Percentiles rank a stretch among this genome's conserved stretches.
phyloP scores from a whole-genome alignment of 1,140 invertebrate species.

The Triops longicaudatus region DNA sequence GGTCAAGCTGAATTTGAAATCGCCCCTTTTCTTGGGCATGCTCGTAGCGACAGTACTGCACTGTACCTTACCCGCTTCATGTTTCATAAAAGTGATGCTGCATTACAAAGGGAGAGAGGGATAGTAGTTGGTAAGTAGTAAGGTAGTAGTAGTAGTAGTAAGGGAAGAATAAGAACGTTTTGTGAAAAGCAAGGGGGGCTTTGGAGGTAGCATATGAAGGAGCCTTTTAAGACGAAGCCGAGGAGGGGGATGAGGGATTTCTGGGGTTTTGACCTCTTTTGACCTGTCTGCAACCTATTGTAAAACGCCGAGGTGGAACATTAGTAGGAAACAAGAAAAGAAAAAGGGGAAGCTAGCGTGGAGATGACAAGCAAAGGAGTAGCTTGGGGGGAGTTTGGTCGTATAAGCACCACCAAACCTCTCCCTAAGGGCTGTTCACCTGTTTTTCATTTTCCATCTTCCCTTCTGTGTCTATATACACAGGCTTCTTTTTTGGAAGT shows the following conservation, averaged over 20 bases:
- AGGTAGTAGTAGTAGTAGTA: background rate
- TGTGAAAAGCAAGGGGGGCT: background rate
- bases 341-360: background rate
- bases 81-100: background rate
- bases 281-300: background rate
- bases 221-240: background rate
- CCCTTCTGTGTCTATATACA: background rate
- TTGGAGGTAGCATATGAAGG: background rate
- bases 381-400: background rate
- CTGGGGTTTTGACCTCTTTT: background rate
- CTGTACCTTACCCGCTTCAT: background rate
- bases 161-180: background rate
- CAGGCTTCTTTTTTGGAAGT: background rate
- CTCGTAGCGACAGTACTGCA: no score
- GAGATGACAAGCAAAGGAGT: constrained; percentile 3
- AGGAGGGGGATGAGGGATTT: background rate
- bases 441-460: background rate
- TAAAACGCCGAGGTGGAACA: background rate
- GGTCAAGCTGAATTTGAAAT: background rate
- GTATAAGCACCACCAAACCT: background rate
- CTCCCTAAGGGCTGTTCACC: background rate
- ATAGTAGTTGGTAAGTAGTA: background rate
- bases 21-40: background rate
- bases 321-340: background rate
- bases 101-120: background rate